Conservation (phyloP, 2,888 invertebrate species). For the Phlogophora meticulosa region DNA sequence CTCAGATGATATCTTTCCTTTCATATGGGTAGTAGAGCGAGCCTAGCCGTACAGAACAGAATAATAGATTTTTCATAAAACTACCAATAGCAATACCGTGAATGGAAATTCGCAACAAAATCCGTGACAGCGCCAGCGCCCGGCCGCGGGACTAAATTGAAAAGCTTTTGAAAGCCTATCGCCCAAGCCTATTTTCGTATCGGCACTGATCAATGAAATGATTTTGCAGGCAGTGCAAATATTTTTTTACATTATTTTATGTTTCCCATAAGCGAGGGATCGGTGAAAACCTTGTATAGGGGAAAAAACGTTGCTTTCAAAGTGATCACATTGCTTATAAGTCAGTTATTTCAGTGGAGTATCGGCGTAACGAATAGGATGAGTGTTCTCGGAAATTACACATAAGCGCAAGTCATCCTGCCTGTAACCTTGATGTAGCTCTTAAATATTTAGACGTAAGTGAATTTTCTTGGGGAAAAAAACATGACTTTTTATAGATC, state of each 20-base stretch:
- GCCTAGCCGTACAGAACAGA: constrained; percentile 11
- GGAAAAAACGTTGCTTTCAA: constrained; percentile 46
- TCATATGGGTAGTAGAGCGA: constrained; percentile 27
- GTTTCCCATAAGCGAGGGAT: constrained; percentile 49
- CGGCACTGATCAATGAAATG: constrained; percentile 72
- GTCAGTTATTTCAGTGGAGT: constrained; percentile 36
- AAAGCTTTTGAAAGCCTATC: constrained; percentile 76
- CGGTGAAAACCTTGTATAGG: constrained; percentile 41
- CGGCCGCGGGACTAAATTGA: constrained; percentile 69
- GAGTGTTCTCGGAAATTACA: constrained; percentile 59
- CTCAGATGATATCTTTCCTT: constrained; percentile 34
- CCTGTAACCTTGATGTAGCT: constrained; percentile 57
- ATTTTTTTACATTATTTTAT: constrained; percentile 62
- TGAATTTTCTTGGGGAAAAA: constrained; percentile 70
- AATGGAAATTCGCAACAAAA: constrained; percentile 59
- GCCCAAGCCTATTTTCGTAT: constrained; percentile 71
- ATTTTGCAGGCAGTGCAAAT: constrained; percentile 75
- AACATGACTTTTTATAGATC: constrained; percentile 76
- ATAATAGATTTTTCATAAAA: constrained; percentile 57
- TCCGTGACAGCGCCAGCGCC: constrained; percentile 66
- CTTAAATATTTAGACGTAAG: constrained; percentile 74
- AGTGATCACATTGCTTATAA: constrained; percentile 43
- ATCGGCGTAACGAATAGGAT: constrained; percentile 24
- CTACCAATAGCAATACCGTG: constrained; percentile 47
- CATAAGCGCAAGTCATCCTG: constrained; percentile 63